Evolutionary conservation across 2,113 vertebrate genomes (phyloP).

Genomic region (Carollia perspicillata): DNA sequence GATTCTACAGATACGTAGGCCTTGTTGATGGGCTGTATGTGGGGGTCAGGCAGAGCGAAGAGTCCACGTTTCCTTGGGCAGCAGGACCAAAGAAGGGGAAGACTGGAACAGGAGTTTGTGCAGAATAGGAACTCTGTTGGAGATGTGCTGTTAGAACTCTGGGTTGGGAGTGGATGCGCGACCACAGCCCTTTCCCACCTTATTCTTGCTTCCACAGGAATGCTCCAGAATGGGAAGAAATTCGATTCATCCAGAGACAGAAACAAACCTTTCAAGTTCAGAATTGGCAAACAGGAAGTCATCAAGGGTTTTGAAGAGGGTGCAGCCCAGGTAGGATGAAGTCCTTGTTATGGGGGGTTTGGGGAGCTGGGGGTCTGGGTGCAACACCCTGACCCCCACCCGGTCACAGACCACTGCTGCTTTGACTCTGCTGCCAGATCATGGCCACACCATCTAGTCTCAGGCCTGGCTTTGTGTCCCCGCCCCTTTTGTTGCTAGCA

Average conservation of each 20-base stretch:
- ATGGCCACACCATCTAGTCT: background rate
- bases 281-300: slow-evolving; percentile 95
- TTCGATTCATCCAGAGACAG: slow-evolving; percentile 99
- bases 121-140: background rate
- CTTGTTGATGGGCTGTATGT: background rate
- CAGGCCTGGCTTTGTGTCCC: background rate
- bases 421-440: background rate
- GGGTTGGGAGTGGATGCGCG: background rate
- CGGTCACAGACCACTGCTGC: background rate
- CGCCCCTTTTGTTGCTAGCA: background rate
- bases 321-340: slow-evolving; percentile 89
- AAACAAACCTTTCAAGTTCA: slow-evolving; percentile 99
- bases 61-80: background rate
- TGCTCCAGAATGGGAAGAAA: slow-evolving; percentile 99
- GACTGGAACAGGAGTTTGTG: background rate
- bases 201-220: slow-evolving; percentile 83
- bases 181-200: background rate
- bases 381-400: background rate
- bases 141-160: background rate
- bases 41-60: background rate
- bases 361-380: background rate
- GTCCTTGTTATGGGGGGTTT: background rate
- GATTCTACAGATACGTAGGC: background rate
- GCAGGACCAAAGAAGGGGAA: background rate
- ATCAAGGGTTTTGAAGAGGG: slow-evolving; percentile 99